Percentiles rank a stretch among this genome's conserved stretches.
These are phyloP conservation scores for Prionailurus viverrinus DNA, from an alignment of 2,113 vertebrate species.

Conservation along the genomic window DNA sequence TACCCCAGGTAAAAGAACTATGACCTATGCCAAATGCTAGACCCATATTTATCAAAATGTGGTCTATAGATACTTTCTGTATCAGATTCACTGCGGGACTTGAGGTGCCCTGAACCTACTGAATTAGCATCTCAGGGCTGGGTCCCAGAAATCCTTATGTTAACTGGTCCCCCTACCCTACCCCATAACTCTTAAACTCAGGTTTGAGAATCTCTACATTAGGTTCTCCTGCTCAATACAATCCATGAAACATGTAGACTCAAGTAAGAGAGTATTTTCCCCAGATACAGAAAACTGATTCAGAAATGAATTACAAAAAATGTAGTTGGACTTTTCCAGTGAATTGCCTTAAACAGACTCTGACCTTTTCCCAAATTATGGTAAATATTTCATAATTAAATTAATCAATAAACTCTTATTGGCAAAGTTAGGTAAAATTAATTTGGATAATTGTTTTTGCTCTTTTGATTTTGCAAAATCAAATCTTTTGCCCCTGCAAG, in stretches of 20 bases:
- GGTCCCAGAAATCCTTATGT: neutral
- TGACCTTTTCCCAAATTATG: neutral
- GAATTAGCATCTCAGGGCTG: neutral
- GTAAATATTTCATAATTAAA: constrained; percentile 2
- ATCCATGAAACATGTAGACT: constrained; percentile 10
- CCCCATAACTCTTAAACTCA: neutral
- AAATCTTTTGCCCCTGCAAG: neutral
- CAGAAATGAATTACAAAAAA: constrained; percentile 38
- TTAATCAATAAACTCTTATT: neutral
- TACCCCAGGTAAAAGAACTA: neutral
- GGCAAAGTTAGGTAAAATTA: neutral
- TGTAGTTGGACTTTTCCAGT: neutral
- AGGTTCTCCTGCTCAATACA: neutral
- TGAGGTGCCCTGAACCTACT: neutral
- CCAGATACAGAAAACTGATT: neutral
- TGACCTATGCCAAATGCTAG: neutral
- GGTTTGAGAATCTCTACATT: constrained; percentile 17
- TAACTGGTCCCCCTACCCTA: neutral
- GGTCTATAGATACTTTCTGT: neutral
- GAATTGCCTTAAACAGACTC: constrained; percentile 41
- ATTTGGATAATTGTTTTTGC: constrained; percentile 14
- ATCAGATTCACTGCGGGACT: neutral
- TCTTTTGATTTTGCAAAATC: constrained; percentile 7
- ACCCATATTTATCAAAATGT: neutral
- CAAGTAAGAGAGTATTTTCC: neutral